Conservation (phyloP, 2,888 invertebrate species). For the Myathropa florea region DNA sequence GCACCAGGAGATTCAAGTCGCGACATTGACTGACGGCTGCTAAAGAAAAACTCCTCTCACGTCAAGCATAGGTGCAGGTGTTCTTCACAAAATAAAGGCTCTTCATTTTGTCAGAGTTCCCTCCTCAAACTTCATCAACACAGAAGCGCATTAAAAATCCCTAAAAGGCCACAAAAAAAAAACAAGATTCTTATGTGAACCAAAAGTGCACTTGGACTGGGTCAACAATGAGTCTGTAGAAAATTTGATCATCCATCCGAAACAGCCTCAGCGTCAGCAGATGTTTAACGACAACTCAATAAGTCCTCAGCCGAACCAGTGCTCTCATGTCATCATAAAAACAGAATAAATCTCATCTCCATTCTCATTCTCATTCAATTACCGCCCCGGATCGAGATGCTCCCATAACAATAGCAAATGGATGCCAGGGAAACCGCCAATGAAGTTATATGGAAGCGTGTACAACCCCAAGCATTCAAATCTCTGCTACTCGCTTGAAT, state of each 20-base stretch:
- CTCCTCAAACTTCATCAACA: too few species aligned
- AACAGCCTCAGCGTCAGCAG: neutral
- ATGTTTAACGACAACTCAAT: neutral
- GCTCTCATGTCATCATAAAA: neutral
- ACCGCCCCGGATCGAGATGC: neutral
- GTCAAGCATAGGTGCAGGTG: too few species aligned
- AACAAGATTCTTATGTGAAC: neutral
- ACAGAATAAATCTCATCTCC: neutral
- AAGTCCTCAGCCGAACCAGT: neutral
- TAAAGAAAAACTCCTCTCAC: too few species aligned
- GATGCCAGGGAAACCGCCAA: constrained; percentile 15
- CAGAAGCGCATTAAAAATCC: too few species aligned
- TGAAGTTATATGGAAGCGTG: neutral
- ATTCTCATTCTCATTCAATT: neutral
- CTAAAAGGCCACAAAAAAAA: too few species aligned
- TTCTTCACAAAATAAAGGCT: too few species aligned
- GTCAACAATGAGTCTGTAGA: neutral
- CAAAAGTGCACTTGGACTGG: neutral
- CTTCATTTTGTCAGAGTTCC: too few species aligned
- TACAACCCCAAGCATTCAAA: neutral
- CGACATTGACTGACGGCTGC: too few species aligned
- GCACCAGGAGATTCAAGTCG: too few species aligned
- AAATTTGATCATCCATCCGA: neutral
- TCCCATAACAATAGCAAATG: constrained; percentile 15
- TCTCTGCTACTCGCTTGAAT: constrained; percentile 27